Evolutionary conservation across 2,888 invertebrate genomes (phyloP), one percentile per base, ranked within the genome.

Genomic region (Prosopocoilus inquinatus): DNA sequence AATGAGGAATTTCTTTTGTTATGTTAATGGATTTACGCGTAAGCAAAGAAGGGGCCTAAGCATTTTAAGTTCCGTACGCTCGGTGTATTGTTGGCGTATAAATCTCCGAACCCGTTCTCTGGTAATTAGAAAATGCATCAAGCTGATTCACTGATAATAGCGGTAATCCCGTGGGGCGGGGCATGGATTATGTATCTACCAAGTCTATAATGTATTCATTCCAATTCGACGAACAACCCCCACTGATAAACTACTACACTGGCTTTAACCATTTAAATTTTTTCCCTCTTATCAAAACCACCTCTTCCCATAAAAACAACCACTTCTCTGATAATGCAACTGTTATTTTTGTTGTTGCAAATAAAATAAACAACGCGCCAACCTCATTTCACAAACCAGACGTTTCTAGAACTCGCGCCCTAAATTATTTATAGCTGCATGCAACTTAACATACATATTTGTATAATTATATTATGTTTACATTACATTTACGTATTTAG

Each of bases 51-150:
- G 32, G 32, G 47, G 47, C 16, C 35, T 47, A 35, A 47, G 35
- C 47, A 47, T 47, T 47, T 47, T 35, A 47, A 12, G 33, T 47
- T 11, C 33, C 33, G 12, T 47, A 34, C 47, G 49, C 53, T 58
- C 51, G 50, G 49, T 57, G 54, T 60, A 60, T 60, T 55, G 55
- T 53, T 58, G 35, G 53, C 36, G 51, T 55, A 64, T 66, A 65
- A 63, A 66, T 65, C 62, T 64, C 57, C 48, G 45, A 47, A 50
- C 57, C 34, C 55, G 60, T 62, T 61, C 60, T 60, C 55, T 64
- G 54, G 56, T 66, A 66, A 67, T 66, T 66, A 65, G 66, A 67
- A 66, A 67, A 66, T 67, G 65, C 64, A 66, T 67, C 65, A 64
- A 59, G 61, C 62, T 66, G 64, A 64, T 67, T 64, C 64, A 61